Conservation (phyloP, 2,888 invertebrate species). For the Aphodius sticticus region DNA sequence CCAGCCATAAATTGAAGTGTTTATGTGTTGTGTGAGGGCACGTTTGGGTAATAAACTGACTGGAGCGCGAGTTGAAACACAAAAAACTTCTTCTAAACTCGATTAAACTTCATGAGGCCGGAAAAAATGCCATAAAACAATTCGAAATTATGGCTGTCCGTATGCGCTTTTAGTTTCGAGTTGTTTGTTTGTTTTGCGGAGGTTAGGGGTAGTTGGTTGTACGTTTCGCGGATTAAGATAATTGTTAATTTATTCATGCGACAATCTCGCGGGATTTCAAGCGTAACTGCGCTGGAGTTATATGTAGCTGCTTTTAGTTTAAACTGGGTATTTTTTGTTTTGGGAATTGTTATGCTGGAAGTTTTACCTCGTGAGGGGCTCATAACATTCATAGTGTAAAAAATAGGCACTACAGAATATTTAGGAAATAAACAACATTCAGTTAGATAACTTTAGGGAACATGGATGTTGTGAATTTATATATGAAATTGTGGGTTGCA, state of each 20-base stretch:
- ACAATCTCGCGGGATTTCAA: background rate
- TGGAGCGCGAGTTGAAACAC: background rate
- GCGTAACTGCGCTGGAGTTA: background rate
- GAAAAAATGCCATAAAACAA: background rate
- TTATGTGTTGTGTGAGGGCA: background rate
- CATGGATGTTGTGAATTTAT: too few species aligned
- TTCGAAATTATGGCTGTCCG: background rate
- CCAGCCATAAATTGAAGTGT: background rate
- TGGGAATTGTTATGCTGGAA: background rate
- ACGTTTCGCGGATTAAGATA: background rate
- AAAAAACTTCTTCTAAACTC: slow-evolving; percentile 4
- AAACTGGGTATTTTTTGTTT: background rate
- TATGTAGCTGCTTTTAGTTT: background rate
- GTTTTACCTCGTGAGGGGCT: background rate
- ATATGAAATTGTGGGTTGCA: too few species aligned
- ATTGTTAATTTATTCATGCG: slow-evolving; percentile 4
- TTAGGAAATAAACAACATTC: too few species aligned
- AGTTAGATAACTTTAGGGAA: too few species aligned
- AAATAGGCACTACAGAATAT: too few species aligned
- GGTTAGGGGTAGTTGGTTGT: background rate
- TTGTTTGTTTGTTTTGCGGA: background rate
- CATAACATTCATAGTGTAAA: too few species aligned
- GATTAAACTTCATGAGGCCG: background rate
- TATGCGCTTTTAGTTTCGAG: background rate
- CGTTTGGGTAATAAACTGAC: background rate